Conservation (phyloP, 2,888 invertebrate species). For the Conomelus anceps region DNA sequence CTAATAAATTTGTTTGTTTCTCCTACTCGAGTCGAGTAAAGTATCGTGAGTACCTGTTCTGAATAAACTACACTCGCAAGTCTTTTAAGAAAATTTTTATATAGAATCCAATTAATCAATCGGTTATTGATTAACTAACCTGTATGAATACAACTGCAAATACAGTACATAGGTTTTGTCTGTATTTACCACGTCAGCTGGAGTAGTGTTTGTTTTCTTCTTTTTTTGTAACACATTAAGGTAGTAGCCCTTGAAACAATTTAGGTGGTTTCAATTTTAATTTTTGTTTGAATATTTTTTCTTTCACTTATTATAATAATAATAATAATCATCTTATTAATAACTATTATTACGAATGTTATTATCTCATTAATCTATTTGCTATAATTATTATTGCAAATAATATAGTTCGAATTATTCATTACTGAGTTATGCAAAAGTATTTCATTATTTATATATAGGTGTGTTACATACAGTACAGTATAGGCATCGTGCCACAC, state of each 20-base stretch:
- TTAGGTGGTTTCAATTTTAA: background rate
- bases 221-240: background rate
- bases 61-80: background rate
- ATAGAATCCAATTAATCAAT: background rate
- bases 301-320: background rate
- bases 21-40: background rate
- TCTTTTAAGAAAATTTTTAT: background rate
- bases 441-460: slow-evolving; percentile 22
- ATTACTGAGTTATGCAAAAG: slow-evolving; percentile 1
- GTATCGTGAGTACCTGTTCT: background rate
- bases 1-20: background rate
- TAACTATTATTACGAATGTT: background rate
- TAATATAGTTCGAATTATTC: background rate
- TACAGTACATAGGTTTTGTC: background rate
- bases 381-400: background rate
- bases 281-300: background rate
- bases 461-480: slow-evolving; percentile 22
- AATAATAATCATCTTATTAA: too few relatives aligned
- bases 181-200: background rate
- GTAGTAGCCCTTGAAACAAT: background rate
- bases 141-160: background rate
- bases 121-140: background rate
- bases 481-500: background rate
- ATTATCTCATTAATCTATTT: background rate
- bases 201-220: background rate